phyloP scores from a whole-genome alignment of 2,113 vertebrate genomes.

The Daubentonia madagascariensis region DNA sequence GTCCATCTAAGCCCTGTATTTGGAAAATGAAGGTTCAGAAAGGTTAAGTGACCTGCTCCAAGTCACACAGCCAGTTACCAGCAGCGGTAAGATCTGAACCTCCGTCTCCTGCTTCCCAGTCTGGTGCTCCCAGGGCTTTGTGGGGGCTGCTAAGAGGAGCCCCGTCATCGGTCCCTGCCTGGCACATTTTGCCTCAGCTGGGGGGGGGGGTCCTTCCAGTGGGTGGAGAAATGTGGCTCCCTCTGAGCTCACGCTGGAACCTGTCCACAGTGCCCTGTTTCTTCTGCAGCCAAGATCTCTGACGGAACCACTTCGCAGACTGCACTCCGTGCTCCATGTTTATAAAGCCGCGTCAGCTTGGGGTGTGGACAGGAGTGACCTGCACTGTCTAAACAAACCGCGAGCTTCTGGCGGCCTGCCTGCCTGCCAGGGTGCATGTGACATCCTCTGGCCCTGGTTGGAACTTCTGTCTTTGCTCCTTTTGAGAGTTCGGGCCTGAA shows the following conservation, averaged over 20 bases:
- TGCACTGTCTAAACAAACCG: conserved; percentile 62
- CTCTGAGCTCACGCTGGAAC: neutral
- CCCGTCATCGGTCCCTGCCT: neutral
- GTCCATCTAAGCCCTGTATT: neutral
- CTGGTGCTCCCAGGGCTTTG: neutral
- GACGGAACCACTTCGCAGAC: neutral
- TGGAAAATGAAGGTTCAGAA: neutral
- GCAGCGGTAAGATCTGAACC: neutral
- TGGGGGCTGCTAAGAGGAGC: neutral
- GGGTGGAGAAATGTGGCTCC: neutral
- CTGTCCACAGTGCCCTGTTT: neutral
- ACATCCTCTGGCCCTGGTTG: neutral
- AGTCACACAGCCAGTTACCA: neutral
- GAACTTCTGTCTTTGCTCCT: neutral
- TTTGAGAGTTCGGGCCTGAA: neutral
- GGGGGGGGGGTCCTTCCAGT: neutral
- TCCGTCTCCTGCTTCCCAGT: neutral
- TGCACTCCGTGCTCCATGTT: conserved; percentile 4
- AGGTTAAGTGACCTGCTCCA: neutral
- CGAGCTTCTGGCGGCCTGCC: conserved; percentile 37
- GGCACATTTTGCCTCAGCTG: neutral
- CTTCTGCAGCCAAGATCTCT: neutral
- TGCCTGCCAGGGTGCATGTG: neutral
- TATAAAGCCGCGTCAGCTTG: conserved; percentile 47
- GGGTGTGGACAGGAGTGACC: conserved; percentile 65